Percentiles rank a stretch among this genome's conserved stretches.
Evolutionary conservation across 2,113 vertebrate species (phyloP).

Genomic region (Anseranas semipalmata): DNA sequence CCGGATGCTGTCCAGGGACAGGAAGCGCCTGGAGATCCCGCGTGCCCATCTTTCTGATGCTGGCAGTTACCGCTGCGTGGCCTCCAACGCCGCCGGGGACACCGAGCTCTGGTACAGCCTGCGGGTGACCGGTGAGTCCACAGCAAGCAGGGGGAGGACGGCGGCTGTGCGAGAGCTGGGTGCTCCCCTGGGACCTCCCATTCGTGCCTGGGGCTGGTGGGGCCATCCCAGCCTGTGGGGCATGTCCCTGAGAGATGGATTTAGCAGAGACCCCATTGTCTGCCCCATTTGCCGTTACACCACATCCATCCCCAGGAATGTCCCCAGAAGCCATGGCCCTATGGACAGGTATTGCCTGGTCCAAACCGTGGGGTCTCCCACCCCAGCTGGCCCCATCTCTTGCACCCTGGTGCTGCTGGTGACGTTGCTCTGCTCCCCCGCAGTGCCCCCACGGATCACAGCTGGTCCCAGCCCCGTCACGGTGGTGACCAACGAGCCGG

Average conservation of each 20-base stretch:
- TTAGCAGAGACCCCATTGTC: neutral
- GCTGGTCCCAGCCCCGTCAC: slow-evolving; percentile 70
- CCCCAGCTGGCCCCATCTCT: neutral
- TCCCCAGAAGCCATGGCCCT: neutral
- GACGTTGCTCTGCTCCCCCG: neutral
- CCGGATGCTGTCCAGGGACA: neutral
- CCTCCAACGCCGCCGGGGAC: slow-evolving; percentile 62
- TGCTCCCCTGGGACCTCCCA: fast-evolving
- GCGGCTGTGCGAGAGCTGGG: fast-evolving
- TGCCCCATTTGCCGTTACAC: fast-evolving
- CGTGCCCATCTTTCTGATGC: neutral
- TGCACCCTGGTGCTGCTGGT: neutral
- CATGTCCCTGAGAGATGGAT: neutral
- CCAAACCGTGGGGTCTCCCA: fast-evolving
- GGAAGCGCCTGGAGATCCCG: slow-evolving; percentile 59
- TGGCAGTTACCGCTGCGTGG: slow-evolving; percentile 74
- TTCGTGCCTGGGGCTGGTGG: fast-evolving
- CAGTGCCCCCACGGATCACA: slow-evolving; percentile 83
- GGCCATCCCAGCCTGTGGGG: neutral
- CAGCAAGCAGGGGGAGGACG: neutral
- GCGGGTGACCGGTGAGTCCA: slow-evolving; percentile 73
- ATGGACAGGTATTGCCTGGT: neutral
- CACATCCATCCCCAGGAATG: neutral
- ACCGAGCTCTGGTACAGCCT: slow-evolving; percentile 60
- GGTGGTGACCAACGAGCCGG: slow-evolving; percentile 74